Conservation (phyloP, 2,797 vertebrate genomes). For the Halcyon leucocephala region DNA sequence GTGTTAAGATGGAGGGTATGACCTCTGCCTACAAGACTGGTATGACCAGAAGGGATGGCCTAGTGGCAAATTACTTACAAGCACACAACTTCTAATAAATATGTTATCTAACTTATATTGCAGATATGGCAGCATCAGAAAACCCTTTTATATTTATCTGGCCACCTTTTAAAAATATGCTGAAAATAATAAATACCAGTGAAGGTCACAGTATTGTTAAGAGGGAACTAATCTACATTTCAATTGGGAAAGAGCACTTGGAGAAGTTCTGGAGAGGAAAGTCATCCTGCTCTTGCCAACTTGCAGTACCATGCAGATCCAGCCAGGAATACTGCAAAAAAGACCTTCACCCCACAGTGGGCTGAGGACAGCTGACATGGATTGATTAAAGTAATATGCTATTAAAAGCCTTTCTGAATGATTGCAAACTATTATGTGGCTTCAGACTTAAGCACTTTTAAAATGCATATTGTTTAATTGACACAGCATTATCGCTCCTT, state of each 20-base stretch:
- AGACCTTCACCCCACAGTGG: slow-evolving; percentile 26
- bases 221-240: accelerated
- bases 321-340: neutral
- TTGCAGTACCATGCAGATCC: neutral
- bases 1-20: neutral
- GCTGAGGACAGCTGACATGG: neutral
- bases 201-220: neutral
- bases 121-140: neutral
- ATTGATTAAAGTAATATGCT: slow-evolving; percentile 27
- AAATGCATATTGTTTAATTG: slow-evolving; percentile 68
- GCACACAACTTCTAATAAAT: neutral
- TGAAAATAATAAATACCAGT: neutral
- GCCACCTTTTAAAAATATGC: neutral
- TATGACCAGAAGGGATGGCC: neutral
- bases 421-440: slow-evolving; percentile 29
- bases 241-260: neutral
- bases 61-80: neutral
- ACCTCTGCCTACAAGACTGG: neutral
- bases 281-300: neutral
- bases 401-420: slow-evolving; percentile 37
- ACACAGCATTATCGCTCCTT: slow-evolving; percentile 31
- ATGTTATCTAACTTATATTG: neutral
- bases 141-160: neutral
- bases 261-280: neutral
- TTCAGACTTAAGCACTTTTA: slow-evolving; percentile 38